These are phyloP conservation scores for Acleris literana DNA, from an alignment of 2,888 invertebrate genomes.

Conservation along the genomic window DNA sequence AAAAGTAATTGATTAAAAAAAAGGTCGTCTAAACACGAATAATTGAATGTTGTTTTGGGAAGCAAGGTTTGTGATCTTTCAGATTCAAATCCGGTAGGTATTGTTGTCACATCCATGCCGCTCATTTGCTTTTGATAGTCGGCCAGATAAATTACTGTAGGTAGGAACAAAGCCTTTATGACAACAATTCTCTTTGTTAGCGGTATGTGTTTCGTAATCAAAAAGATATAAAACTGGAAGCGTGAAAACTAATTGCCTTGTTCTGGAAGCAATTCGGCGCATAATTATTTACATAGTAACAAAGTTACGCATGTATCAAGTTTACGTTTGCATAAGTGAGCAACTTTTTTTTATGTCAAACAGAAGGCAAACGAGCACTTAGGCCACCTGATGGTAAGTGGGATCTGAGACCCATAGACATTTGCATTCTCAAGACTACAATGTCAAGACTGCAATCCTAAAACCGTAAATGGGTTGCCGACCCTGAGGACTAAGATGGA, in stretches of 20 bases:
- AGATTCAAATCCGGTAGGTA: conserved; percentile 35
- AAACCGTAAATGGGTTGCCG: too few species aligned
- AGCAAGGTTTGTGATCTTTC: conserved; percentile 20
- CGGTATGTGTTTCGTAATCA: conserved; percentile 19
- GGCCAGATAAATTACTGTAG: conserved; percentile 56
- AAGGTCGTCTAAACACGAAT: background rate
- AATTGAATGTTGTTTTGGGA: conserved; percentile 2
- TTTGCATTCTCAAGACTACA: too few species aligned
- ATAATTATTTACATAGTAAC: background rate
- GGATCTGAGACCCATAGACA: too few species aligned
- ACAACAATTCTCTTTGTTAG: conserved; percentile 21
- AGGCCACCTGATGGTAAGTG: too few species aligned
- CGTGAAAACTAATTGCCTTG: background rate
- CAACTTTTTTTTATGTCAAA: too few species aligned
- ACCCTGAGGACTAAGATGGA: too few species aligned
- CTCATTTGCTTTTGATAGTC: conserved; percentile 56
- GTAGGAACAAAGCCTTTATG: conserved; percentile 46
- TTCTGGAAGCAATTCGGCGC: background rate
- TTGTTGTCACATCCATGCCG: conserved; percentile 59
- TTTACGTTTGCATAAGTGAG: too few species aligned
- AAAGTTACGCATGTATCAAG: too few species aligned
- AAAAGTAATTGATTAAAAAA: too few species aligned
- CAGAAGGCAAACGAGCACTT: too few species aligned
- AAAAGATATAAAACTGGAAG: conserved; percentile 17
- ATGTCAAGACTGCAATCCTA: too few species aligned